Evolutionary conservation across 2,888 invertebrate species (phyloP).

Genomic region (Norana najaformis): DNA sequence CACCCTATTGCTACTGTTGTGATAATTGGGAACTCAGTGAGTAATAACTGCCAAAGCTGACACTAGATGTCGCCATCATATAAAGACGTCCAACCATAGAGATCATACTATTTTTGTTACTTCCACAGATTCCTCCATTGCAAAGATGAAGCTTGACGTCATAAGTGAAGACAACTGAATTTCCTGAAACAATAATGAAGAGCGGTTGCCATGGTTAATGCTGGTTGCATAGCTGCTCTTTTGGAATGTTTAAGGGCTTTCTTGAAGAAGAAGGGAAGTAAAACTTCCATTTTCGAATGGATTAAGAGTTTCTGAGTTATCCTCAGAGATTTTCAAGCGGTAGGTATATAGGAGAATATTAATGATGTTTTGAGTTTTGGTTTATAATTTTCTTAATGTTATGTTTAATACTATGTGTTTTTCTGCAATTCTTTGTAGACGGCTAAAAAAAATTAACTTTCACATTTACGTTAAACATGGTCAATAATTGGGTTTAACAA

Average conservation of each 20-base stretch:
- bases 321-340: neutral
- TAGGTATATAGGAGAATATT: neutral
- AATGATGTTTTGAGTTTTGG: neutral
- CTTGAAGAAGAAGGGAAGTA: neutral
- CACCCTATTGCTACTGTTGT: neutral
- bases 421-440: too few relatives aligned
- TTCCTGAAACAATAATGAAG: neutral
- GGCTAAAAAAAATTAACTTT: too few relatives aligned
- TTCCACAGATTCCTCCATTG: neutral
- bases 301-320: neutral
- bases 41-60: too few relatives aligned
- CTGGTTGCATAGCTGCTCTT: neutral
- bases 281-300: neutral
- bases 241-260: neutral
- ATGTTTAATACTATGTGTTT: too few relatives aligned
- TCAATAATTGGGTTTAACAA: too few relatives aligned
- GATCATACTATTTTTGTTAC: too few relatives aligned
- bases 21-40: too few relatives aligned
- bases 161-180: too few relatives aligned
- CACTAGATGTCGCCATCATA: too few relatives aligned
- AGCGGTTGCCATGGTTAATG: neutral
- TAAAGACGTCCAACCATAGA: too few relatives aligned
- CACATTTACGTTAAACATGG: too few relatives aligned
- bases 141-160: neutral
- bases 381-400: too few relatives aligned